A percentile compares a stretch with the other conserved stretches of the same genome.
phyloP scores from a whole-genome alignment of 2,888 invertebrate species.

The Drosophila acutilabella region DNA sequence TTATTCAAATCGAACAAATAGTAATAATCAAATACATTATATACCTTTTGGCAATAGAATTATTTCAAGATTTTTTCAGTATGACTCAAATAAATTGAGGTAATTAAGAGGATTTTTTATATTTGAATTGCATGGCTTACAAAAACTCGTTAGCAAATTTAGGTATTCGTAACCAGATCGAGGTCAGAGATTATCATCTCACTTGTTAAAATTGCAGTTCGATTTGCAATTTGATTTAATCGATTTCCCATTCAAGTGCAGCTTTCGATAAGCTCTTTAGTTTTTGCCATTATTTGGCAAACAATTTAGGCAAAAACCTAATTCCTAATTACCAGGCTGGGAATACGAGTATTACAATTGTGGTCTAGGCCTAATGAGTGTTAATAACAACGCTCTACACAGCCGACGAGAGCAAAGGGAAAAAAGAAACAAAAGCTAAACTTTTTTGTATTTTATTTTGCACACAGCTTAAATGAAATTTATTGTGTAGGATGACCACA shows the following conservation, averaged over 20 bases:
- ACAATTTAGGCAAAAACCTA: not conserved
- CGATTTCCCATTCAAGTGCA: not conserved
- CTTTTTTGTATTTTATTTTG: slow-evolving; percentile 22
- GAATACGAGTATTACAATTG: slow-evolving; percentile 8
- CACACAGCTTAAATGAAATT: slow-evolving; percentile 69
- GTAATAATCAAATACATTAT: not conserved
- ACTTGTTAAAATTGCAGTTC: not conserved
- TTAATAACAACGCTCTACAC: slow-evolving; percentile 50
- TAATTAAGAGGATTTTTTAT: not conserved
- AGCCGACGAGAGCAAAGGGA: slow-evolving; percentile 22
- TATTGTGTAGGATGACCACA: slow-evolving; percentile 57
- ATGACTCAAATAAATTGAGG: too few relatives aligned
- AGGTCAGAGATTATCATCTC: not conserved
- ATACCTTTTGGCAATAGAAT: not conserved
- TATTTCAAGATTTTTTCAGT: not conserved
- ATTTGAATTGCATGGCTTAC: too few relatives aligned
- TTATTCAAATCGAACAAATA: slow-evolving; percentile 8
- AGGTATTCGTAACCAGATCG: not conserved
- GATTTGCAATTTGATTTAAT: slow-evolving; percentile 2
- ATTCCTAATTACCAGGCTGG: slow-evolving; percentile 30
- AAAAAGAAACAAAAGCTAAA: slow-evolving; percentile 28
- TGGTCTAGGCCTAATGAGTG: slow-evolving; percentile 56
- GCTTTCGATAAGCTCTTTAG: not conserved
- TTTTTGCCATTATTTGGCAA: not conserved
- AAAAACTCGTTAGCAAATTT: too few relatives aligned